These are phyloP conservation scores for Pseudococcus longispinus DNA, from an alignment of 2,888 invertebrate genomes.

Conservation along the genomic window DNA sequence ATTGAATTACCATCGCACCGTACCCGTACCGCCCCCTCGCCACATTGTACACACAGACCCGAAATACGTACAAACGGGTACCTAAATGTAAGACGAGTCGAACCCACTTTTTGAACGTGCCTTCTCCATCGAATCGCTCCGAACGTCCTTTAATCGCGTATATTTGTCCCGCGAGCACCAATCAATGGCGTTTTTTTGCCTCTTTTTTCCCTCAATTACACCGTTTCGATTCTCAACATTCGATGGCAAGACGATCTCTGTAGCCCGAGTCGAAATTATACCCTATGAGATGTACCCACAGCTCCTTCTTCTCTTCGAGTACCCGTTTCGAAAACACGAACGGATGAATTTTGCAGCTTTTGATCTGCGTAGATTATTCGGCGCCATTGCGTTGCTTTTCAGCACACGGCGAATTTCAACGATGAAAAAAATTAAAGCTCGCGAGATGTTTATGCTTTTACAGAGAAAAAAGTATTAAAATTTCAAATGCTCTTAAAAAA, in stretches of 20 bases:
- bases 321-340: neutral
- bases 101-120: neutral
- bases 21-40: too few relatives aligned
- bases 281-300: neutral
- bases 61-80: neutral
- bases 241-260: neutral
- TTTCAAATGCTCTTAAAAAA: neutral
- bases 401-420: neutral
- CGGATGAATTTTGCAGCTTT: neutral
- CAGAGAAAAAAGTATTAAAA: neutral
- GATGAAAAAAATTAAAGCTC: neutral
- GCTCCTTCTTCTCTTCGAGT: neutral
- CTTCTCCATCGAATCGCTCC: neutral
- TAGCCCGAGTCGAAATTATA: neutral
- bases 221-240: neutral
- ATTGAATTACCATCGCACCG: conserved; percentile 21
- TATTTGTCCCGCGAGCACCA: conserved; percentile 14
- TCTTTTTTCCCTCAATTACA: neutral
- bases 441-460: neutral
- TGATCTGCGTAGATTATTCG: neutral
- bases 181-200: neutral
- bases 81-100: neutral
- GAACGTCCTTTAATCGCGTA: neutral
- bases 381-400: neutral
- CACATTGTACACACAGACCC: neutral